Evolutionary conservation across 1,140 invertebrate species (phyloP).

Genomic region (Drosophila athabasca): DNA sequence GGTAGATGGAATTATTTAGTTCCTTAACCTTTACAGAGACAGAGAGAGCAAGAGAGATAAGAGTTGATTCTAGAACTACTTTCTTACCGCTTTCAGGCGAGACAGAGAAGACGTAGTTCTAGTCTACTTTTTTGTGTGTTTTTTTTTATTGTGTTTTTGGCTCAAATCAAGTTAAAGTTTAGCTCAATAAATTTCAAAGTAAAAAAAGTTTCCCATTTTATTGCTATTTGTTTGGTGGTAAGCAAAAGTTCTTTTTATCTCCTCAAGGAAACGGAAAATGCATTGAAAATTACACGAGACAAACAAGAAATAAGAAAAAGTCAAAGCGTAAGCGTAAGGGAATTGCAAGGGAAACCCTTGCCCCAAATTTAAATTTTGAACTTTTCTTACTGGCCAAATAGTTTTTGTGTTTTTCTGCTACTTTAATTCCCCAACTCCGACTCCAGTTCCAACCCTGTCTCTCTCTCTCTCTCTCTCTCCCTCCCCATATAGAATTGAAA

Average conservation of each 20-base stretch:
- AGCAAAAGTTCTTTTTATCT: conserved; percentile 47
- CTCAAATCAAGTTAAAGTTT: conserved; percentile 50
- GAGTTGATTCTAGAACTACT: neutral
- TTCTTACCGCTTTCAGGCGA: neutral
- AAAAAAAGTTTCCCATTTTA: conserved; percentile 44
- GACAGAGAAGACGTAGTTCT: too few species aligned
- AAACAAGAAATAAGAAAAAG: conserved; percentile 1
- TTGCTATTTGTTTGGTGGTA: conserved; percentile 34
- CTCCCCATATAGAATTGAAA: conserved; percentile 44
- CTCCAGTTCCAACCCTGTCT: conserved; percentile 9
- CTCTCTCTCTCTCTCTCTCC: conserved; percentile 6
- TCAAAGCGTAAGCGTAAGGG: too few species aligned
- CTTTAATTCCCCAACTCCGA: neutral
- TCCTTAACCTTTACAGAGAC: conserved; percentile 8
- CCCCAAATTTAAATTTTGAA: too few species aligned
- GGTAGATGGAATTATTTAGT: conserved; percentile 6
- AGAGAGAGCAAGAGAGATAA: too few species aligned
- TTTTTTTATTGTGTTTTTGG: neutral
- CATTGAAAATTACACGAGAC: conserved; percentile 1
- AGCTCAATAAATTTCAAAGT: conserved; percentile 43
- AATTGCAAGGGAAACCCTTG: conserved; percentile 7
- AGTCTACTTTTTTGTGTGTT: too few species aligned
- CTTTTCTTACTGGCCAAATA: neutral
- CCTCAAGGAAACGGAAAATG: conserved; percentile 17
- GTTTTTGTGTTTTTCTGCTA: neutral